phyloP scores from a whole-genome alignment of 2,113 vertebrate species.

The Pluvialis apricaria region DNA sequence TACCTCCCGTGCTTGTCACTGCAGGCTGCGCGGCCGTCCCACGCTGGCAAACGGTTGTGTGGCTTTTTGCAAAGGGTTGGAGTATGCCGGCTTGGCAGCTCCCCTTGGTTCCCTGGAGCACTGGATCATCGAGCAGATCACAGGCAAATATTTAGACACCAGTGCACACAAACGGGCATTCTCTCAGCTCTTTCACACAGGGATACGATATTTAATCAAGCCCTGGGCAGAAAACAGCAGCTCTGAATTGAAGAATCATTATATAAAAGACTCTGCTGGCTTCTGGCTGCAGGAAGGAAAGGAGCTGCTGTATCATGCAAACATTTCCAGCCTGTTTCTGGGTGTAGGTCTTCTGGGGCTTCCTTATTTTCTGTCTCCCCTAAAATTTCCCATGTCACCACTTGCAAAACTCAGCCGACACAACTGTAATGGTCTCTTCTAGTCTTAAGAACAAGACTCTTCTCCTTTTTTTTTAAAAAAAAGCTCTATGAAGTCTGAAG shows the following conservation, averaged over 20 bases:
- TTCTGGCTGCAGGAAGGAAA: neutral
- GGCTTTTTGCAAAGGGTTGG: neutral
- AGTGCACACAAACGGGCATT: neutral
- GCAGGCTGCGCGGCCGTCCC: neutral
- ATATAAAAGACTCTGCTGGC: neutral
- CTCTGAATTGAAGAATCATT: neutral
- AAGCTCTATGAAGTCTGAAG: neutral
- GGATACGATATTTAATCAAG: neutral
- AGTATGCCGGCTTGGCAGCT: neutral
- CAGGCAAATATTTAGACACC: slow-evolving; percentile 7
- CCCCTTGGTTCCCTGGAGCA: neutral
- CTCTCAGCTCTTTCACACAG: neutral
- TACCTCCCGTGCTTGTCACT: neutral
- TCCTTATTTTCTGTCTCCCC: neutral
- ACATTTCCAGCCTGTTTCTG: neutral
- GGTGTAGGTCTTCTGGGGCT: neutral
- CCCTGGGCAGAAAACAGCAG: neutral
- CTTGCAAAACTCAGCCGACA: neutral
- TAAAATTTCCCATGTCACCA: neutral
- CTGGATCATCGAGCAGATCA: neutral
- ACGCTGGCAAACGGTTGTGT: rapidly evolving
- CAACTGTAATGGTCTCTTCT: neutral
- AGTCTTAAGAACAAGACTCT: neutral
- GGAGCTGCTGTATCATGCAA: neutral
- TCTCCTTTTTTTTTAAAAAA: neutral